These are phyloP conservation scores for Tragelaphus buxtoni DNA, from an alignment of 2,113 vertebrate genomes.

Conservation along the genomic window DNA sequence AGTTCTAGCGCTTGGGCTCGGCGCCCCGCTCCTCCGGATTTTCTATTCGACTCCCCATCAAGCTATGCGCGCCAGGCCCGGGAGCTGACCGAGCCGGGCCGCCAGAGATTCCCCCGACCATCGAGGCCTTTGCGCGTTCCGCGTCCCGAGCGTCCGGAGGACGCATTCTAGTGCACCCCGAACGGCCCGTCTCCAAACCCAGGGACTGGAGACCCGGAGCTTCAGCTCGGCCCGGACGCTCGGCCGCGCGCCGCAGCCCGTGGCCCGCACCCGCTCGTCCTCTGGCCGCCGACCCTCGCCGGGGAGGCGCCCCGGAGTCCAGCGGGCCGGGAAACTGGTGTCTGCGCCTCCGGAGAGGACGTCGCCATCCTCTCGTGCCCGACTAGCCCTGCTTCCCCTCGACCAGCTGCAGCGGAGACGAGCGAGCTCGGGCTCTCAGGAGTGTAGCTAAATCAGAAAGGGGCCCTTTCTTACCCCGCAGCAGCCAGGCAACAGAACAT, in stretches of 20 bases:
- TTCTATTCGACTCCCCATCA: neutral
- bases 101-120: neutral
- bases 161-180: no score
- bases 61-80: neutral
- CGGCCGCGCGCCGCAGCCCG: accelerated
- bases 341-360: neutral
- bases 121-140: neutral
- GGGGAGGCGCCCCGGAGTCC: neutral
- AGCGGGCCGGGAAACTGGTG: accelerated
- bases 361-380: neutral
- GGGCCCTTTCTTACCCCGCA: neutral
- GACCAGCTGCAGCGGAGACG: neutral
- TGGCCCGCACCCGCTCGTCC: neutral
- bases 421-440: neutral
- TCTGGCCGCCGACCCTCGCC: neutral
- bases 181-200: neutral
- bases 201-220: neutral
- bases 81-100: neutral
- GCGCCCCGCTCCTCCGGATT: neutral
- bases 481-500: neutral
- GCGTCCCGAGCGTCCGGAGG: neutral
- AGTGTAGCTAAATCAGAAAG: neutral
- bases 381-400: neutral
- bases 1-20: neutral
- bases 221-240: neutral